Conservation (phyloP, 2,888 invertebrate genomes). For the Tetragonisca angustula region DNA sequence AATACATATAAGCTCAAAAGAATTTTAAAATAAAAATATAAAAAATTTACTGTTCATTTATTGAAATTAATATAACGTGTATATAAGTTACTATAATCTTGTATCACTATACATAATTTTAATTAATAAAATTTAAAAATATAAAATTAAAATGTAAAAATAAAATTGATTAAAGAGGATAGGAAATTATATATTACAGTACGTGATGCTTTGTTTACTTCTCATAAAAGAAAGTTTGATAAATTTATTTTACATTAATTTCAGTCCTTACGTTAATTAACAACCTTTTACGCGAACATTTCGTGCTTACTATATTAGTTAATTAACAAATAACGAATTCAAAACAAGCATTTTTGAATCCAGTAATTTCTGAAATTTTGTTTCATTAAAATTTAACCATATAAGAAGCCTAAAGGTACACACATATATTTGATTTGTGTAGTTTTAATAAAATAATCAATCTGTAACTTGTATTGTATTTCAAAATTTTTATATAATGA, state of each 20-base stretch:
- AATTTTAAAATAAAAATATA: conserved; percentile 20
- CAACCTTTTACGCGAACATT: conserved; percentile 44
- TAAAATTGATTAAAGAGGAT: conserved; percentile 10
- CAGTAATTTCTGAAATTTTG: background rate
- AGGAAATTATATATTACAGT: conserved; percentile 5
- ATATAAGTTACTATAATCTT: conserved; percentile 16
- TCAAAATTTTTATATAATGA: conserved; percentile 41
- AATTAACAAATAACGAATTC: conserved; percentile 43
- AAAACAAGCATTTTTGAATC: conserved; percentile 38
- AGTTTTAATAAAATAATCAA: conserved; percentile 38
- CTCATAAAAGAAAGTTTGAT: conserved; percentile 45
- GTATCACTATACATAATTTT: conserved; percentile 14
- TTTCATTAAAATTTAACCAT: conserved; percentile 4
- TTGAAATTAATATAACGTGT: conserved; percentile 20
- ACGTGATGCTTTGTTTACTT: conserved; percentile 21
- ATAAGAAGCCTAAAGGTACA: conserved; percentile 20
- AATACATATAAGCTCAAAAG: conserved; percentile 21
- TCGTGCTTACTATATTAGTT: conserved; percentile 40
- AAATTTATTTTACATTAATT: conserved; percentile 54
- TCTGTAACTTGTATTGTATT: conserved; percentile 52
- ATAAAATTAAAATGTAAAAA: conserved; percentile 28
- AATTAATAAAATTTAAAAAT: conserved; percentile 3
- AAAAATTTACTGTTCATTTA: conserved; percentile 22
- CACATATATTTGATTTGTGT: conserved; percentile 13
- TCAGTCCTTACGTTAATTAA: conserved; percentile 55